Conservation (phyloP, 2,113 vertebrate genomes). For the Gadus macrocephalus region DNA sequence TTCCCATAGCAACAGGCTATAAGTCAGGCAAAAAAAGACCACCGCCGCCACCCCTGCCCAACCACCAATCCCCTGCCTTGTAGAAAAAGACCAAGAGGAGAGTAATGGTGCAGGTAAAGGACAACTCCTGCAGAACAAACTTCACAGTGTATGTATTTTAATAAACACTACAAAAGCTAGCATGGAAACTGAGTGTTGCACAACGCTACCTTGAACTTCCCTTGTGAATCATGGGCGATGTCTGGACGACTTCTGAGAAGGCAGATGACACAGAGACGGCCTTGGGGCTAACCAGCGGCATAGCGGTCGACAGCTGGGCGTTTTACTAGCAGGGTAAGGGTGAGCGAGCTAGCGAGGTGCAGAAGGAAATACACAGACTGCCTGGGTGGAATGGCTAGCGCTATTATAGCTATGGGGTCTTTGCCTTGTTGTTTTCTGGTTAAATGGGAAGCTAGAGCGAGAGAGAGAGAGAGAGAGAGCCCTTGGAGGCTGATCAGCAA, state of each 20-base stretch:
- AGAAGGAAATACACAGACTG: conserved; percentile 34
- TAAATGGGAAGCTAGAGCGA: conserved; percentile 33
- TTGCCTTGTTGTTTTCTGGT: conserved; percentile 35
- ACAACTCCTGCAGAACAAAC: conserved; percentile 5
- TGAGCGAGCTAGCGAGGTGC: conserved; percentile 37
- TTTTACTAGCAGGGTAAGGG: conserved; percentile 31
- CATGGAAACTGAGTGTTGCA: too few species aligned
- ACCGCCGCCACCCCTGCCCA: conserved; percentile 33
- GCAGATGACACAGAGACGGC: too few species aligned
- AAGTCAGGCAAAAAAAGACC: conserved; percentile 76
- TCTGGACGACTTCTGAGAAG: too few species aligned
- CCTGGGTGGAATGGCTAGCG: conserved; percentile 18
- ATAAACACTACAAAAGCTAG: too few species aligned
- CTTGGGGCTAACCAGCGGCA: too few species aligned
- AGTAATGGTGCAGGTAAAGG: conserved; percentile 8
- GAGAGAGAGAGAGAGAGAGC: neutral
- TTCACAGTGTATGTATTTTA: too few species aligned
- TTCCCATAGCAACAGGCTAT: conserved; percentile 74
- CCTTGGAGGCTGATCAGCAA: too few species aligned
- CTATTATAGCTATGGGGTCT: neutral
- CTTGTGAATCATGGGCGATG: too few species aligned
- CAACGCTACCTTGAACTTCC: too few species aligned
- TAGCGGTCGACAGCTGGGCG: conserved; percentile 38
- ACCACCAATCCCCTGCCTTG: neutral
- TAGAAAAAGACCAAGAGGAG: neutral